A percentile compares a stretch with the other conserved stretches of the same genome.
These are phyloP conservation scores for Tetrax tetrax DNA, from an alignment of 2,113 vertebrate genomes.

Conservation along the genomic window DNA sequence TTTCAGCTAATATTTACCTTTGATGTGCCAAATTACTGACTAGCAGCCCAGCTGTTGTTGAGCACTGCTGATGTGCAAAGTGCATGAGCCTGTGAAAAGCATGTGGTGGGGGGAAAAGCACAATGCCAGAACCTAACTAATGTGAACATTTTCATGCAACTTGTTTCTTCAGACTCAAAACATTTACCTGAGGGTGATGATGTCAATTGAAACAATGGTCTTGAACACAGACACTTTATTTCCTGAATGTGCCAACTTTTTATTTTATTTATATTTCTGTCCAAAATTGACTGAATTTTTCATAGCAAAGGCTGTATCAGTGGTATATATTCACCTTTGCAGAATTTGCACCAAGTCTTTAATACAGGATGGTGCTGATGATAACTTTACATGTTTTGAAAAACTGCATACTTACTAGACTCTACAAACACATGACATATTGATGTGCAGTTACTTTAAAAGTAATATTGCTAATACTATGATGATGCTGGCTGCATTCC, in stretches of 20 bases:
- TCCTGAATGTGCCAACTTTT: conserved; percentile 82
- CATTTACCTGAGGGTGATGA: conserved; percentile 29
- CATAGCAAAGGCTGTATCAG: conserved; percentile 72
- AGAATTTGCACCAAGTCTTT: conserved; percentile 78
- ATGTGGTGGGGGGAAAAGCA: conserved; percentile 74
- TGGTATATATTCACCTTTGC: conserved; percentile 79
- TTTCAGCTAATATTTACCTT: conserved; percentile 43
- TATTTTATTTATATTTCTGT: conserved; percentile 65
- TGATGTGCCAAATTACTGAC: conserved; percentile 55
- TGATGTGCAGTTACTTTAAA: conserved; percentile 76
- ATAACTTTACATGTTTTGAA: conserved; percentile 70
- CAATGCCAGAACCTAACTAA: conserved; percentile 73
- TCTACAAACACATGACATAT: conserved; percentile 75
- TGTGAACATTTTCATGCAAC: conserved; percentile 54
- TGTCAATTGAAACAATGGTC: conserved; percentile 48
- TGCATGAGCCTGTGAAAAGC: conserved; percentile 62
- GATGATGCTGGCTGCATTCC: conserved; percentile 77
- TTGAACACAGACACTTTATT: conserved; percentile 67
- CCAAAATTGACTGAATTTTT: conserved; percentile 56
- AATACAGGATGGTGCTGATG: conserved; percentile 75
- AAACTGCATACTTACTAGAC: conserved; percentile 63
- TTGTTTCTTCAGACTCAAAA: conserved; percentile 60
- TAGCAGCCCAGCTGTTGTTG: conserved; percentile 38
- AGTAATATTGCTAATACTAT: conserved; percentile 76
- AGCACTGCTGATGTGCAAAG: conserved; percentile 33